phyloP scores from a whole-genome alignment of 2,797 vertebrate species.

The Alcedo atthis region DNA sequence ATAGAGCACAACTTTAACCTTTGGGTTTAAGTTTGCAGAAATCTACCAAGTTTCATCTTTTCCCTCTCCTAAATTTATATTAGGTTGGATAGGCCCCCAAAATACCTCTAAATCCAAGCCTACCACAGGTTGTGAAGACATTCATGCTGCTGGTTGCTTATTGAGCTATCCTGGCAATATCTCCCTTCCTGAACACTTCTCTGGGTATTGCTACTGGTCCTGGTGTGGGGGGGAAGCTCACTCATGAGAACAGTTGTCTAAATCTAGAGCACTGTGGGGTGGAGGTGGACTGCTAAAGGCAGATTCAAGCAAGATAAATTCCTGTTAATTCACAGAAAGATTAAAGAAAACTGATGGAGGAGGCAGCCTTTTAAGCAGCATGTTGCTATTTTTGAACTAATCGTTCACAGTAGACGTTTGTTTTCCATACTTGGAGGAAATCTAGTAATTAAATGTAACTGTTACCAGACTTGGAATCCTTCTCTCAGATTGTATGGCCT shows the following conservation, averaged over 20 bases:
- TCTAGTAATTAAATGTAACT: constrained; percentile 40
- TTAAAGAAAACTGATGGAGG: not conserved
- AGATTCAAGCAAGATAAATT: not conserved
- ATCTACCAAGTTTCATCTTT: not conserved
- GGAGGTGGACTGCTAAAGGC: not conserved
- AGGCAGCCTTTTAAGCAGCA: not conserved
- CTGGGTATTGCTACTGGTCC: not conserved
- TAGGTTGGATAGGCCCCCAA: not conserved
- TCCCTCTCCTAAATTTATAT: accelerated
- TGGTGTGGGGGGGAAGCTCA: not conserved
- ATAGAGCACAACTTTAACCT: not conserved
- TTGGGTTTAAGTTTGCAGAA: not conserved
- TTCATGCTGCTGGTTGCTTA: not conserved
- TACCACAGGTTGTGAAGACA: not conserved
- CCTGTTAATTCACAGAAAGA: not conserved
- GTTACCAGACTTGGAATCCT: constrained; percentile 21
- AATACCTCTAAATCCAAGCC: not conserved
- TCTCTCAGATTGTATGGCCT: constrained; percentile 6
- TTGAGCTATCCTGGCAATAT: not conserved
- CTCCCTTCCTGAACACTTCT: not conserved
- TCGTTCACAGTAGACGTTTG: constrained; percentile 15
- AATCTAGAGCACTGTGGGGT: not conserved
- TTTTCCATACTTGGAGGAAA: constrained; percentile 10
- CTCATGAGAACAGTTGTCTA: not conserved
- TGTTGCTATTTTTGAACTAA: constrained; percentile 51